Base-by-base conservation (phyloP, 2,113 vertebrate genomes). In the Oxygymnocypris stewartii region DNA sequence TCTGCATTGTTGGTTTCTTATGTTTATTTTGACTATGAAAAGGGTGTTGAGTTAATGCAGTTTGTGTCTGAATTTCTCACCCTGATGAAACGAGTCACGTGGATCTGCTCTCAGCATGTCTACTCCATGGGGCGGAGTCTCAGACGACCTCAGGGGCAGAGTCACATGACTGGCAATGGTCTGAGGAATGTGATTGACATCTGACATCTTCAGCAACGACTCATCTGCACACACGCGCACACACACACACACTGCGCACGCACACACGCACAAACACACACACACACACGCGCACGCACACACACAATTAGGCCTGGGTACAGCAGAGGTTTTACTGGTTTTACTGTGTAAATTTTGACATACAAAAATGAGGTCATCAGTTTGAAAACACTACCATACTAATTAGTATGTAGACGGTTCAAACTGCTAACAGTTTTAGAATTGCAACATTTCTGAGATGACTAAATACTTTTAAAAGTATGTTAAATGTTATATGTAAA, bases 31-130 rank as follows among this genome's bases (percentile, higher is more conserved):
- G 42, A 73, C 35, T 23, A 23, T 42, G 20, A n/a, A 73, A 40
- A 73, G 4, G 37, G 18, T 31, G 6, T 61, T 23, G 16, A 59
- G 40, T 82, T 35, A 31, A 25, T 59, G n/a, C 1, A 4, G 57
- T 67, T 63, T 28, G 14, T 12, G 57, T 59, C 25, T 18, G 12
- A 47, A 51, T 40, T 1, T 76, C 91, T 95, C 54, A 99, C 98
- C 91, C 91, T 85, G 90, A 80, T 96, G 95, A 14, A 97, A 90
- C 2, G 91, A 90, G 87, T 99, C 98, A 69, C 97, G 93, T 0
- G 94, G 95, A 87, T 99, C 97, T 16, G 96, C 94, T 82, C 90
- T 95, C 86, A 98, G 76, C 95, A 98, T 97, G 88, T 98, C 97
- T 1, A 93, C 95, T 0, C 88, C 91, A 18, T 95, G 94, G 1